Base-by-base conservation (phyloP, 2,888 invertebrate genomes). In the Caradrina kadenii region DNA sequence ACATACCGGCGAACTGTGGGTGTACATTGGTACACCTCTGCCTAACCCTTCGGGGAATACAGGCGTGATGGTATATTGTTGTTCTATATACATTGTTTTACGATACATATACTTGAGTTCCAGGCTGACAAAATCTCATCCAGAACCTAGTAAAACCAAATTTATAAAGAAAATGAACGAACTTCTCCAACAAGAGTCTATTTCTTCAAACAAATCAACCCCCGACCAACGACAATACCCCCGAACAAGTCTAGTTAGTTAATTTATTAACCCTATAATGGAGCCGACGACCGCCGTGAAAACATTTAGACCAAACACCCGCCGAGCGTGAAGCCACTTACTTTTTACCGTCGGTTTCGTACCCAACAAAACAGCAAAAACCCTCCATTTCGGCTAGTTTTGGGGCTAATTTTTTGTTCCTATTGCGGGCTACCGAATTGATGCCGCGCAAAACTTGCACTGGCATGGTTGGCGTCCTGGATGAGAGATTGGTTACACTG, bases 331-430 rank as follows among this genome's bases (percentile, higher is more conserved):
- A 81, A 81, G 52, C 62, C 53, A 77, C 54, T 81, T 64, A 81
- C 71, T 81, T 81, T 80, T 77, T 81, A 77, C 61, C 45, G 55
- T 48, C 64, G 61, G 72, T 81, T 77, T 77, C 15, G 45, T 22
- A 42, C 63, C 58, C 58, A 80, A 69, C 78, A 81, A 81, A 77
- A 70, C 39, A 59, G 35, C 39, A 62, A 81, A 73, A 60, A 59
- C 54, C 26, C 45, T 17, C 59, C n/a, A 76, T 63, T 69, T 45
- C 70, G 63, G 53, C 26, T 76, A 81, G 76, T 76, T 80, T 80
- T 39, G 11, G n/a, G 66, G 54, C 54, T 1, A 76, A 69, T 76
- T 76, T 76, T 76, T 76, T 81, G 77, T 45, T 76, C 77, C 70
- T 56, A 63, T 52, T 13, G 50, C 31, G 15, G 35, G 52, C 56